phyloP scores from a whole-genome alignment of 2,797 vertebrate genomes.

The Tadarida brasiliensis region DNA sequence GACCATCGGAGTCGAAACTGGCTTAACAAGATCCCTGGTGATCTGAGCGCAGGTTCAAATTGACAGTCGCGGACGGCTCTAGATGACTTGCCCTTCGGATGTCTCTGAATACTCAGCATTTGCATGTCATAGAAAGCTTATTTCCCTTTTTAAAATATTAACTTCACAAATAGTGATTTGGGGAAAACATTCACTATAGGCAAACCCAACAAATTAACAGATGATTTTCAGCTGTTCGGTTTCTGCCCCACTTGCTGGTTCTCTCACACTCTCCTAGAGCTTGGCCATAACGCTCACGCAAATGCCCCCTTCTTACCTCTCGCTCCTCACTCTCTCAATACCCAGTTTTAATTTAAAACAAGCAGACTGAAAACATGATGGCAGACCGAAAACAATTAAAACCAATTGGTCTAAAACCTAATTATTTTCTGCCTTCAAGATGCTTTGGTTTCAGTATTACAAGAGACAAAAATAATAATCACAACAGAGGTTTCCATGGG shows the following conservation, averaged over 20 bases:
- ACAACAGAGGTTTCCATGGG: background rate
- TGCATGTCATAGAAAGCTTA: constrained; percentile 22
- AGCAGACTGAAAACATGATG: background rate
- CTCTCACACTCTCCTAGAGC: background rate
- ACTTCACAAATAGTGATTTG: background rate
- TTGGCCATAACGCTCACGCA: background rate
- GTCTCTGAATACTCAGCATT: background rate
- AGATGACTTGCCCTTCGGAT: background rate
- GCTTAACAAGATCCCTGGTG: constrained; percentile 48
- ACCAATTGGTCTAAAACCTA: background rate
- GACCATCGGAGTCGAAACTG: background rate
- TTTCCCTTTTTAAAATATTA: background rate
- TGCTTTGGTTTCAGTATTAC: background rate
- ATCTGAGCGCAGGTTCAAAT: background rate
- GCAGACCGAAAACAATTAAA: background rate
- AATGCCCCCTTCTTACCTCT: background rate
- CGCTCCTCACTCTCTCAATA: background rate
- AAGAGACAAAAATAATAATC: constrained; percentile 40
- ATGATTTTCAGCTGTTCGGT: background rate
- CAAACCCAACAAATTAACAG: background rate
- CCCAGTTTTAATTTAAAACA: background rate
- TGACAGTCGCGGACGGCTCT: background rate
- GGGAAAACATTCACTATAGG: background rate
- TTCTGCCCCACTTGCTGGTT: background rate
- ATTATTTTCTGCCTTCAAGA: constrained; percentile 5